Percentiles rank a stretch among this genome's conserved stretches.
Conservation (phyloP, 1,140 invertebrate genomes). For the Ceratosolen fusciceps region DNA sequence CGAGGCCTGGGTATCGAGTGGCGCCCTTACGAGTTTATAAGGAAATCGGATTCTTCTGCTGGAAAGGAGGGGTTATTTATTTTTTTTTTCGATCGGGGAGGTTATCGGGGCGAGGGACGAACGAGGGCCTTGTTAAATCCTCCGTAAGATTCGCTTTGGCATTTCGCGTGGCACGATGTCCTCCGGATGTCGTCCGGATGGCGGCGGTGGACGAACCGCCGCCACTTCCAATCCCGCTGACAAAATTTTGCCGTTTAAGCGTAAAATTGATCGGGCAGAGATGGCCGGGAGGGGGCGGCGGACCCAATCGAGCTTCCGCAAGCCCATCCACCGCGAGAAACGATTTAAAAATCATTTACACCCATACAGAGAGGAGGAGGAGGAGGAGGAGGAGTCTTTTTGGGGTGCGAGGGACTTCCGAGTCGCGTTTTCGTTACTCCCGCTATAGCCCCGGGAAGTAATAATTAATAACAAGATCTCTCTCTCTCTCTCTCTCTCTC, state of each 20-base stretch:
- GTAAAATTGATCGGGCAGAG: conserved; percentile 35
- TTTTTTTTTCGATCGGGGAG: no score
- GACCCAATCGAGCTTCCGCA: background rate
- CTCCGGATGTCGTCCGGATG: conserved; percentile 61
- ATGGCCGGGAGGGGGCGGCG: no score
- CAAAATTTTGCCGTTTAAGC: conserved; percentile 19
- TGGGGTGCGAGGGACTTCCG: no score
- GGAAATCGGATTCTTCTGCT: conserved; percentile 43
- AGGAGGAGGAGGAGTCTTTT: background rate
- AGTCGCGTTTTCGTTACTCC: background rate
- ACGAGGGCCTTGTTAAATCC: conserved; percentile 69
- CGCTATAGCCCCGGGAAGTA: background rate
- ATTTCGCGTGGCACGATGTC: conserved; percentile 53
- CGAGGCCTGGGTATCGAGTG: background rate
- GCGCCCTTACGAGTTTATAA: background rate
- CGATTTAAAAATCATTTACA: no score
- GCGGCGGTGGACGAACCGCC: background rate
- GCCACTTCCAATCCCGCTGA: background rate
- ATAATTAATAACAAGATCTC: no score
- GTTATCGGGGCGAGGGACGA: background rate
- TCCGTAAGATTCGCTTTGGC: conserved; percentile 71
- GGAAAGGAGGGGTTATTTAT: background rate
- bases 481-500: no score
- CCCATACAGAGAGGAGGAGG: no score
- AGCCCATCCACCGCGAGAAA: conserved; percentile 2